phyloP scores from a whole-genome alignment of 2,113 vertebrate species.

The Syngnathus typhle region DNA sequence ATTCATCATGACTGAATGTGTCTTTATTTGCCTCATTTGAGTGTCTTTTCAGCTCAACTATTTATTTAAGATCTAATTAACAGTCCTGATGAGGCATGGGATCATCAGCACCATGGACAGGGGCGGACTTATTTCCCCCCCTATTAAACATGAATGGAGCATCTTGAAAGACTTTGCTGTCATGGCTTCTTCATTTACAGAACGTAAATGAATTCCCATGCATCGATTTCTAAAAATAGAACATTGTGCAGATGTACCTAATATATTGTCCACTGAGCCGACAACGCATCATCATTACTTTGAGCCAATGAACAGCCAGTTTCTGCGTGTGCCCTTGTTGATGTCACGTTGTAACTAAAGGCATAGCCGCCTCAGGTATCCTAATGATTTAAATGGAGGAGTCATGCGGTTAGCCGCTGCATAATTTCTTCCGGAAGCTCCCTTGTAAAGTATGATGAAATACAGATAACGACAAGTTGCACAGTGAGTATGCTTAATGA shows the following conservation, averaged over 20 bases:
- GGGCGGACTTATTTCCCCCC: constrained; percentile 20
- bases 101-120: constrained; percentile 66
- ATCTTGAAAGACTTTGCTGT: background rate
- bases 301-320: background rate
- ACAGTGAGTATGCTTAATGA: background rate
- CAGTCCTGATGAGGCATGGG: constrained; percentile 21
- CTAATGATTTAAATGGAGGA: constrained; percentile 26
- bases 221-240: background rate
- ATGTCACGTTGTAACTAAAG: constrained; percentile 38
- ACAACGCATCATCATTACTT: background rate
- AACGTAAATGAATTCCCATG: background rate
- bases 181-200: background rate
- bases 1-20: background rate
- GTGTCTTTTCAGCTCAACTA: background rate
- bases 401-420: constrained; percentile 1
- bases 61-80: constrained; percentile 1
- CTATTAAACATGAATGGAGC: constrained; percentile 4
- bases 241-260: background rate
- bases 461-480: background rate
- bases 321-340: constrained; percentile 28
- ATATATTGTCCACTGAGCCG: background rate
- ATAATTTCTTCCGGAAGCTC: background rate
- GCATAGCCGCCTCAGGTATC: constrained; percentile 32
- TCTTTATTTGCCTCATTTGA: background rate
- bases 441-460: background rate